Base-by-base conservation (phyloP, 2,113 vertebrate species). In the Fukomys damarensis region DNA sequence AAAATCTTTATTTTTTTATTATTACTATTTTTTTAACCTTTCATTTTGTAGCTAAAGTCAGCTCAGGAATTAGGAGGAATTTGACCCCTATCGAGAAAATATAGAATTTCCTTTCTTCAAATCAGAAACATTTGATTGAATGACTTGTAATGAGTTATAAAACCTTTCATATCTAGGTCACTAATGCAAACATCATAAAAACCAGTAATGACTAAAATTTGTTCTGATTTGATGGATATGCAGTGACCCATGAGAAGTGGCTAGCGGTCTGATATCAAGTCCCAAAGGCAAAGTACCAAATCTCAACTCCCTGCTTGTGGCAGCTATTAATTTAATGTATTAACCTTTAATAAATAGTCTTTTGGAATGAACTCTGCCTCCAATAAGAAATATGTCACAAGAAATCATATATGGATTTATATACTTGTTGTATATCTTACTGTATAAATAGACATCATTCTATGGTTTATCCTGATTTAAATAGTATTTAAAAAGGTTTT, bases 41-140 rank as follows among this genome's bases (percentile, higher is more conserved):
- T 93, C 4, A 63, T 81, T 89, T 80, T 68, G 9, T 26, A 43
- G 19, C 12, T 76, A 49, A 96, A 82, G 77, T 87, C 22, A 90
- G 63, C n/a, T 76, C 24, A 74, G 20, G 3, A 63, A 96, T 89
- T 84, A 87, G 38, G 49, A 82, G 7, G 2, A 46, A 88, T 16
- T 16, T 76, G 28, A 59, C 5, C 22, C 46, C 5, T 35, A 2
- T 32, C 24, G 12, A 65, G 38, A 35, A 10, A 59, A 91, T 88
- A 32, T 30, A 89, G 2, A 70, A 84, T 12, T 2, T 54, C 11
- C 26, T 61, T 59, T 83, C 9, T 28, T 70, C 17, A 68, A 70
- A 82, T 94, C 28, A 90, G 28, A 95, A 70, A 66, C 61, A 90
- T 8, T 87, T 49, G 26, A 92, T 66, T 92, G 59, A 88, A 59